A percentile compares a stretch with the other conserved stretches of the same genome.
phyloP scores from a whole-genome alignment of 2,797 vertebrate species.

The Delichon dasypus region DNA sequence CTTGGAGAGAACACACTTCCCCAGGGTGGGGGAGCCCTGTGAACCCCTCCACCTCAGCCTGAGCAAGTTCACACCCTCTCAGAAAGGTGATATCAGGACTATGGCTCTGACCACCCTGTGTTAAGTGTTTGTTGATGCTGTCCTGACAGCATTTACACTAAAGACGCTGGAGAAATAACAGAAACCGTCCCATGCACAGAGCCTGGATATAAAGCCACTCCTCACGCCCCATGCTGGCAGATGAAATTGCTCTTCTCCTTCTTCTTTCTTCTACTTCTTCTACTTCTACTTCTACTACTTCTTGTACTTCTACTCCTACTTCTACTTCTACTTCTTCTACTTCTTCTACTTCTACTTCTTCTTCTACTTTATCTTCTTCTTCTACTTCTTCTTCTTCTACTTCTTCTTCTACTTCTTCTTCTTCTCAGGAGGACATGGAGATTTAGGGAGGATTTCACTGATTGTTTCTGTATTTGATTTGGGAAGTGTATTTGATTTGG shows the following conservation, averaged over 20 bases:
- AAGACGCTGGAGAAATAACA: background rate
- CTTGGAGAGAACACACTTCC: rapidly evolving
- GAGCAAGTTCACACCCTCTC: background rate
- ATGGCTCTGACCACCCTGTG: background rate
- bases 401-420: too few species aligned
- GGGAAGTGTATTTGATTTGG: background rate
- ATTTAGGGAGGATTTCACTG: background rate
- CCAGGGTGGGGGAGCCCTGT: background rate
- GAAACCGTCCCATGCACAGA: background rate
- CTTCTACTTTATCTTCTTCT: too few species aligned
- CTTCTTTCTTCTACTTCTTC: too few species aligned
- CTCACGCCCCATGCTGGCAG: background rate
- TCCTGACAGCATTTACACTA: background rate
- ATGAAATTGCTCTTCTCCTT: background rate
- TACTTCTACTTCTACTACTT: too few species aligned
- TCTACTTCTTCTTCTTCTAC: too few species aligned
- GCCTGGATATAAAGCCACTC: background rate
- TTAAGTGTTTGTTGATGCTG: background rate
- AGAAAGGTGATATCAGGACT: background rate
- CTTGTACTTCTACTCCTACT: too few species aligned
- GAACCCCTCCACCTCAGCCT: background rate
- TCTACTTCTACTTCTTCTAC: too few species aligned
- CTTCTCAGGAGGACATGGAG: background rate
- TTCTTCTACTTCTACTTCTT: too few species aligned
- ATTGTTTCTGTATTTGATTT: background rate